A percentile compares a stretch with the other conserved stretches of the same genome.
These are phyloP conservation scores for Chirona hameri DNA, from an alignment of 2,888 invertebrate genomes.

Conservation along the genomic window DNA sequence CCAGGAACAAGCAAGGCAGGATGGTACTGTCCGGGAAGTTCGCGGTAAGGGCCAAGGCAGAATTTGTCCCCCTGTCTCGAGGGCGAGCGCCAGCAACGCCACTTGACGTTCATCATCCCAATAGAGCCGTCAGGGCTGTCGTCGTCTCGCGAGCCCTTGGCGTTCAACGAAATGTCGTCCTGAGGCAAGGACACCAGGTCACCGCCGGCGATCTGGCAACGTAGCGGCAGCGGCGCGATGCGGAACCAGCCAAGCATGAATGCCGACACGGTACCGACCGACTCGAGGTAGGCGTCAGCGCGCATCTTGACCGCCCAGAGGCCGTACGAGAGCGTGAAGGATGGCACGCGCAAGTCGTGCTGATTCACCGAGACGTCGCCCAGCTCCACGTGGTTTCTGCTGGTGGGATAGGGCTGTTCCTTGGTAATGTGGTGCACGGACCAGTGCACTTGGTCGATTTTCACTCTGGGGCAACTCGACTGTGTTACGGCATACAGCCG, in stretches of 20 bases:
- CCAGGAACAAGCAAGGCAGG: not conserved
- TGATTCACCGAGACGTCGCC: not conserved
- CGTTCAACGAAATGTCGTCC: not conserved
- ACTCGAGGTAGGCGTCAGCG: not conserved
- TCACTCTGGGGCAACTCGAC: not conserved
- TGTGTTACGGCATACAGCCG: not conserved
- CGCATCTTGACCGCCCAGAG: constrained; percentile 12
- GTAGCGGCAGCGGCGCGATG: not conserved
- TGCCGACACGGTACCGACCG: not conserved
- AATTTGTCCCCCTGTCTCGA: not conserved
- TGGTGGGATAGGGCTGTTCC: not conserved
- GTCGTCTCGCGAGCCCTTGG: not conserved
- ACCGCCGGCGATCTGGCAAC: not conserved
- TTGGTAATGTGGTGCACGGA: constrained; percentile 1
- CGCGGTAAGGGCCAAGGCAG: not conserved
- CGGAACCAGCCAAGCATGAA: constrained; percentile 1
- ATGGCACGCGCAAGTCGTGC: not conserved
- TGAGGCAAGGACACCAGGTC: not conserved
- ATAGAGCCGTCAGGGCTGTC: not conserved
- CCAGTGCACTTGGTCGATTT: not conserved
- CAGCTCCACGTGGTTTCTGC: not conserved
- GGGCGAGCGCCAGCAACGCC: not conserved
- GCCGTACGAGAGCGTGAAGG: not conserved
- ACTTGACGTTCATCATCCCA: not conserved
- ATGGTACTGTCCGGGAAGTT: not conserved